Evolutionary conservation across 2,888 invertebrate species (phyloP).

Genomic region (Metalampra italica): DNA sequence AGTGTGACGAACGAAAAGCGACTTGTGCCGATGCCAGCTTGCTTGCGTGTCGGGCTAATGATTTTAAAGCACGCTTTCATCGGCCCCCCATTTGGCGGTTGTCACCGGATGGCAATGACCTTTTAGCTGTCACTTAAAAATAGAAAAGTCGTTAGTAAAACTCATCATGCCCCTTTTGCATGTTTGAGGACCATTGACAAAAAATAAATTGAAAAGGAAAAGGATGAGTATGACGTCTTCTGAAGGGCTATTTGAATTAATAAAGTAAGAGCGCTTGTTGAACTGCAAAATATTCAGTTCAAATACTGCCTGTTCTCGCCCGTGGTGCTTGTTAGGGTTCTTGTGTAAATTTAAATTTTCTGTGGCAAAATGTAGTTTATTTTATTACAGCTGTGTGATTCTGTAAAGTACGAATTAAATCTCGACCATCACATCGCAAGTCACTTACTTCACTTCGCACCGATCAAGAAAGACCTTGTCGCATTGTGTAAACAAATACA

Average conservation of each 20-base stretch:
- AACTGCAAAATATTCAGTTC: too few species aligned
- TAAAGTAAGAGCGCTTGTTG: neutral
- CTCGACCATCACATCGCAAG: too few species aligned
- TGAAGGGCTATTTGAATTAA: slow-evolving; percentile 3
- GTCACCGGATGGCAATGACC: slow-evolving; percentile 27
- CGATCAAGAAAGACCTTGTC: too few species aligned
- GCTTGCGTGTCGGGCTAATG: slow-evolving; percentile 32
- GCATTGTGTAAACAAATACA: too few species aligned
- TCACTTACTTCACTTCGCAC: too few species aligned
- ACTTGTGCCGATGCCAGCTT: slow-evolving; percentile 25
- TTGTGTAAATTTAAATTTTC: too few species aligned
- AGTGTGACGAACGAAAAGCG: neutral
- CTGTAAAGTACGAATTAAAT: too few species aligned
- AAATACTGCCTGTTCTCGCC: too few species aligned
- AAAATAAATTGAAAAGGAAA: slow-evolving; percentile 5
- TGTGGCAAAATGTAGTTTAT: too few species aligned
- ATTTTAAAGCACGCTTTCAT: slow-evolving; percentile 33
- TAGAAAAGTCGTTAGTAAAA: slow-evolving; percentile 1
- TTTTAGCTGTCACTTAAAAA: slow-evolving; percentile 11
- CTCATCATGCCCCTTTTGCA: slow-evolving; percentile 15
- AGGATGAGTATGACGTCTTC: neutral
- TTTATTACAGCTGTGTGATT: too few species aligned
- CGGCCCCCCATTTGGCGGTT: slow-evolving; percentile 19
- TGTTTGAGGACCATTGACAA: slow-evolving; percentile 10
- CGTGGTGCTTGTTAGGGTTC: too few species aligned